A percentile compares a stretch with the other conserved stretches of the same genome.
Evolutionary conservation across 2,888 invertebrate genomes (phyloP).

Genomic region (Phyllotreta cruciferae): DNA sequence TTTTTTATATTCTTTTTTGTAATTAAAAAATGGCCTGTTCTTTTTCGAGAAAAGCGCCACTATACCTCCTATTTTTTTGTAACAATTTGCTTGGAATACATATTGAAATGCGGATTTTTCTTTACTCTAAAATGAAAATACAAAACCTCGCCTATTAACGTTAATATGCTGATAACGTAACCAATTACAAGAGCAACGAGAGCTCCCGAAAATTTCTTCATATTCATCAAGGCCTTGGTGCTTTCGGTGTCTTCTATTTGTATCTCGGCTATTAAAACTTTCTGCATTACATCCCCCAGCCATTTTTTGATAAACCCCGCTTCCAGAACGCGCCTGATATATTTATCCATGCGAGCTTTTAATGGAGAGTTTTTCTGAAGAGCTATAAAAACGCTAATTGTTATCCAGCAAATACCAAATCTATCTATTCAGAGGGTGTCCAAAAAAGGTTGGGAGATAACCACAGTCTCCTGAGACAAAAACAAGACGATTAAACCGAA

Average conservation of each 20-base stretch:
- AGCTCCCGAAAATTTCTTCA: slow-evolving; percentile 80
- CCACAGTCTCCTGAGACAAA: too few species aligned
- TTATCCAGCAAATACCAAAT: too few species aligned
- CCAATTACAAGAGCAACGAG: slow-evolving; percentile 76
- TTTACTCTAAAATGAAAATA: slow-evolving; percentile 73
- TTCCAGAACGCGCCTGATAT: slow-evolving; percentile 74
- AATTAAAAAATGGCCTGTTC: too few species aligned
- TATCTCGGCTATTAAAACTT: slow-evolving; percentile 65
- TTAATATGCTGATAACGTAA: slow-evolving; percentile 67
- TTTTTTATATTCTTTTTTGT: too few species aligned
- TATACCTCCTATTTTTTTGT: neutral
- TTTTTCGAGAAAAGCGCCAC: too few species aligned
- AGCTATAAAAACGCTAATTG: slow-evolving; percentile 57
- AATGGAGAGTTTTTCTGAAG: slow-evolving; percentile 83
- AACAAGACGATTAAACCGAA: too few species aligned
- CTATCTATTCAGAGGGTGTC: too few species aligned
- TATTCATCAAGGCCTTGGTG: slow-evolving; percentile 77
- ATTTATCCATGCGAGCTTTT: slow-evolving; percentile 71
- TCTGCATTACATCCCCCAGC: slow-evolving; percentile 76
- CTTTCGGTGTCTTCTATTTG: slow-evolving; percentile 57
- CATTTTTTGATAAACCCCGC: slow-evolving; percentile 81
- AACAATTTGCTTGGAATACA: slow-evolving; percentile 63
- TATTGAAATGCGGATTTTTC: slow-evolving; percentile 75
- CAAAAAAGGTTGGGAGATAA: too few species aligned
- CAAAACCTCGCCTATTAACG: slow-evolving; percentile 68